Base-by-base conservation (phyloP, 2,113 vertebrate genomes). In the Varanus komodoensis region DNA sequence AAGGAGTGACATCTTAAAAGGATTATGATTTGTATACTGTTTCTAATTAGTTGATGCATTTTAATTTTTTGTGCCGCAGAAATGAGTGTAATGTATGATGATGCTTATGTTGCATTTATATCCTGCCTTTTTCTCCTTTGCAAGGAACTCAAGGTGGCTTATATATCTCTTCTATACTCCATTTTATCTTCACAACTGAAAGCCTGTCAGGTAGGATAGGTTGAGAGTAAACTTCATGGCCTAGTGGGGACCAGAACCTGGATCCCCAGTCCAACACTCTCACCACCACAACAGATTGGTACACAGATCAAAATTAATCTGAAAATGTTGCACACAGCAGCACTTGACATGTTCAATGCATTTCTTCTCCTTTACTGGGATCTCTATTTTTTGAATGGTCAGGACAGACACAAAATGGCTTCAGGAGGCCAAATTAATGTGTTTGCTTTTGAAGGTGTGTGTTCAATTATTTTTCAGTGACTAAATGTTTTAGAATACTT, bases 331-430 rank as follows among this genome's bases (percentile, higher is more conserved):
- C 54, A 79, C 15, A 87, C 50, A 17, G 57, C 38, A 50, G 44
- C 29, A 92, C 87, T 83, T 92, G 80, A 95, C 27, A 87, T 82
- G 75, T 15, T 95, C 71, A 38, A 91, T 80, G 84, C 81, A 86
- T 84, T 93, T 90, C 90, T 88, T 54, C 8, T 48, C 68, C 54
- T 94, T 93, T 74, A 93, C 27, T 75, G 90, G 89, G 87, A 44
- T 82, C 87, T 82, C 61, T 91, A 93, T 83, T 92, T 64, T 93
- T 90, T 92, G 84, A 79, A 81, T 44, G n/a, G 85, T 64, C 83
- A 89, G 54, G 54, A 54, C 61, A 32, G 77, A 82, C 71, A 75
- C 34, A 88, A 89, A 9, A 90, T 82, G 79, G 86, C 1, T 93
- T 44, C 38, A 44, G 38, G 69, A 88, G 29, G 54, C 29, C 52